Evolutionary conservation across 2,797 vertebrate genomes (phyloP), one percentile per base, ranked within the genome.

Genomic region (Muraenolepis orangiensis): DNA sequence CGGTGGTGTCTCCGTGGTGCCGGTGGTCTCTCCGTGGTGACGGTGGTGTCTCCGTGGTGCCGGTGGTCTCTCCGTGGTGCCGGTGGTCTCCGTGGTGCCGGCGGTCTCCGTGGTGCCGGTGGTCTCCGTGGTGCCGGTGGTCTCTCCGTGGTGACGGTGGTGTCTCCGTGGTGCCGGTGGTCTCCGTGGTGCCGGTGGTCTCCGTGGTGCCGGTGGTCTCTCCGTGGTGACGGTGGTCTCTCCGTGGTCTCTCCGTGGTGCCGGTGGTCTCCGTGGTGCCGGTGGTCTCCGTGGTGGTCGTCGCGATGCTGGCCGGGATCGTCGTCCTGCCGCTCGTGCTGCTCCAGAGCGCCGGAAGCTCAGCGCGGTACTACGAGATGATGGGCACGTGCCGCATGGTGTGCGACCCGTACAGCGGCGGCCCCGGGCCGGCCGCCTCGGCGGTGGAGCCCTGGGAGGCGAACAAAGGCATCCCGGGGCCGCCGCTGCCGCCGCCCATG

Each of bases 321-420:
- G 88, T 96, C 14, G 93, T 94, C 0, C 87, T 97, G 71, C 96
- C 95, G 10, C 77, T 97, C 93, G 86, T 93, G 89, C 89, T 94
- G 73, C 89, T 96, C 66, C 93, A 95, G 85, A 91, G 92, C 83
- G 87, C 94, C 1, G 91, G 92, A 28, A 87, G 94, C 72, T 91
- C 92, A 2, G 95, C 94, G 40, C 96, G 96, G 85, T 96, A 98
- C 84, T 98, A 97, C 79, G 96, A 98, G 91, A 98, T 98, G 96
- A 94, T 98, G 95, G 96, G 96, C 85, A 96, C 96, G 84, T 98
- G 96, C 83, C 94, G 96, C 84, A 98, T 98, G 96, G 96, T 97
- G 66, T 98, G 96, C 76, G 96, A 98, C 90, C 96, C 96, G 0
- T 97, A 97, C 91, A 94, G 83, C 79, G 80, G 92, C 0, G 93